A percentile compares a stretch with the other conserved stretches of the same genome.
Evolutionary conservation across 2,888 invertebrate species (phyloP).

Genomic region (Cryptocephalus moraei): DNA sequence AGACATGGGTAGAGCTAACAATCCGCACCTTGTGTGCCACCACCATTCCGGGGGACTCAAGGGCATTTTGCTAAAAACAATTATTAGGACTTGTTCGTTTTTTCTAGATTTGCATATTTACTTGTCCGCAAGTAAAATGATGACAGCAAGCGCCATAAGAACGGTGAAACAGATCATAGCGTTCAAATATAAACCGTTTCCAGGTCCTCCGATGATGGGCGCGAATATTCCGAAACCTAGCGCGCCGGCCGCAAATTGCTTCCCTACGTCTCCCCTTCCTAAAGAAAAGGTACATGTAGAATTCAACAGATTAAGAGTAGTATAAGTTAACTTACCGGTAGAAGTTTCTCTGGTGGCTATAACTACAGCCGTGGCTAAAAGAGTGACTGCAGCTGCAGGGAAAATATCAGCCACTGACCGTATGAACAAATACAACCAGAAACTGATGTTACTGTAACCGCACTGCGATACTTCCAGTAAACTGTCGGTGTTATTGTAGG

Average conservation of each 20-base stretch:
- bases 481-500: constrained; percentile 56
- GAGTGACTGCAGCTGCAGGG: constrained; percentile 58
- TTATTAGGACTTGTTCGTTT: background rate
- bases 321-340: constrained; percentile 37
- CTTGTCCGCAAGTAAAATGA: constrained; percentile 48
- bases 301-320: background rate
- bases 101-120: constrained; percentile 28
- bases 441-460: constrained; percentile 57
- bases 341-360: constrained; percentile 75
- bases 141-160: constrained; percentile 52
- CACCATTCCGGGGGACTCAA: constrained; percentile 77
- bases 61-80: constrained; percentile 53
- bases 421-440: constrained; percentile 60
- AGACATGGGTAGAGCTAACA: constrained; percentile 70
- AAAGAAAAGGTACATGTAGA: constrained; percentile 1
- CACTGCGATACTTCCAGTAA: constrained; percentile 61
- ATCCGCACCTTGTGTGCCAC: constrained; percentile 75
- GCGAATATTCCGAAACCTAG: constrained; percentile 63
- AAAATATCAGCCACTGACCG: constrained; percentile 67
- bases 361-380: constrained; percentile 67
- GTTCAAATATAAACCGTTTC: constrained; percentile 40
- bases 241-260: constrained; percentile 66
- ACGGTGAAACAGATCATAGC: constrained; percentile 45
- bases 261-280: constrained; percentile 66
- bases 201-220: constrained; percentile 42